These are phyloP conservation scores for Diplosoma virens DNA, from an alignment of 23 tunicate genomes.

Conservation along the genomic window DNA sequence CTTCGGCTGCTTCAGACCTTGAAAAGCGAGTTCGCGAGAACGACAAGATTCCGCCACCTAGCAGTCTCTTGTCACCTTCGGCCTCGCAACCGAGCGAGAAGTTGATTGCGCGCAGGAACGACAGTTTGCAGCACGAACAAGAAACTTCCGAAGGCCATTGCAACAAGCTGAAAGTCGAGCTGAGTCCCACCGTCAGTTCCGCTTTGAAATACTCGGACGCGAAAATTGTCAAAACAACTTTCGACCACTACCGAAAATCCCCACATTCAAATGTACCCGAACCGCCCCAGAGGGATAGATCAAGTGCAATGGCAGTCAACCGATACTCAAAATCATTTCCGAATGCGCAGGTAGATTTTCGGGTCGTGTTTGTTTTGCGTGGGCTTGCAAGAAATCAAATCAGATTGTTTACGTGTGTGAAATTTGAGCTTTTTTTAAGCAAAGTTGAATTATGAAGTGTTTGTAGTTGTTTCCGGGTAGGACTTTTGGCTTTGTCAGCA, in stretches of 20 bases:
- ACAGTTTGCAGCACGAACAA: background rate
- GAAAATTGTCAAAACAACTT: slow-evolving; percentile 42
- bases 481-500: no score
- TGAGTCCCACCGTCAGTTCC: background rate
- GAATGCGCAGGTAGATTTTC: no score
- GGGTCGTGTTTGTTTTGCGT: no score
- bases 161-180: background rate
- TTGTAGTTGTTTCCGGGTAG: no score
- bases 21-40: background rate
- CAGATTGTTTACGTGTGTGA: no score
- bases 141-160: background rate
- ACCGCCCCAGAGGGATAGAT: slow-evolving; percentile 50
- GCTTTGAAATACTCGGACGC: slow-evolving; percentile 29
- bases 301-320: slow-evolving; percentile 52
- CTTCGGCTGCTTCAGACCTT: slow-evolving; percentile 10
- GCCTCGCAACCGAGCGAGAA: background rate
- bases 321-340: no score
- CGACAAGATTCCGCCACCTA: background rate
- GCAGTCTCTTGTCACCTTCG: slow-evolving; percentile 9
- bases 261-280: slow-evolving; percentile 30
- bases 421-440: no score
- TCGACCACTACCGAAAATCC: background rate
- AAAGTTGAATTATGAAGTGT: no score
- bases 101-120: background rate
- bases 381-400: no score